phyloP scores from a whole-genome alignment of 1,140 invertebrate species.

The Leptinotarsa undecemlineata region DNA sequence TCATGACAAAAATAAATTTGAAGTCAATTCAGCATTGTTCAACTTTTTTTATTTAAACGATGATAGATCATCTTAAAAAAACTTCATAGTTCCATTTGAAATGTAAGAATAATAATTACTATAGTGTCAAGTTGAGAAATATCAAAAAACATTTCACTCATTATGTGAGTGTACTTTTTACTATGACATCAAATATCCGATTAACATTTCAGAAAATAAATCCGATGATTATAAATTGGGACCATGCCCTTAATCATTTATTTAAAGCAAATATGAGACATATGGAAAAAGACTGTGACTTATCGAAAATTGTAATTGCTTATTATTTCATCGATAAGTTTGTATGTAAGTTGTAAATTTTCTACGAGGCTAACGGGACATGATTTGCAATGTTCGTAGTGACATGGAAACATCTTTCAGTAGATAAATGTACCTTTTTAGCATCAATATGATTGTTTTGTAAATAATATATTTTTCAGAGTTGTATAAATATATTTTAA shows the following conservation, averaged over 20 bases:
- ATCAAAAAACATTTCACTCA: not conserved
- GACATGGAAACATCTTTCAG: constrained; percentile 1
- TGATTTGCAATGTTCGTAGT: constrained; percentile 39
- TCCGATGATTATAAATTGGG: constrained; percentile 42
- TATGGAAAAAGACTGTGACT: constrained; percentile 25
- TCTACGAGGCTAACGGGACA: constrained; percentile 45
- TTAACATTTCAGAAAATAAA: not conserved
- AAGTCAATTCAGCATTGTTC: no score
- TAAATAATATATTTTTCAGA: constrained; percentile 43
- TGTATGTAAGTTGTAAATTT: constrained; percentile 17
- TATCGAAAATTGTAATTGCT: constrained; percentile 22
- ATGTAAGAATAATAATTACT: no score
- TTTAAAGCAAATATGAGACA: constrained; percentile 19
- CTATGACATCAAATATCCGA: not conserved
- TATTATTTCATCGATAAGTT: constrained; percentile 18
- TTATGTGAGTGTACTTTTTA: constrained; percentile 2
- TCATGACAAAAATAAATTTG: no score
- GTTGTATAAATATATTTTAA: constrained; percentile 48
- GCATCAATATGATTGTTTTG: constrained; percentile 41
- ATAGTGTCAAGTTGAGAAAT: no score
- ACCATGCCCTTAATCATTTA: not conserved
- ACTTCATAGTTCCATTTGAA: no score
- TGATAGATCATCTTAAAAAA: no score
- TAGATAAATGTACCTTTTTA: constrained; percentile 37
- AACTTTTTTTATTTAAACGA: no score